phyloP scores from a whole-genome alignment of 2,797 vertebrate genomes.

The Helarctos malayanus region DNA sequence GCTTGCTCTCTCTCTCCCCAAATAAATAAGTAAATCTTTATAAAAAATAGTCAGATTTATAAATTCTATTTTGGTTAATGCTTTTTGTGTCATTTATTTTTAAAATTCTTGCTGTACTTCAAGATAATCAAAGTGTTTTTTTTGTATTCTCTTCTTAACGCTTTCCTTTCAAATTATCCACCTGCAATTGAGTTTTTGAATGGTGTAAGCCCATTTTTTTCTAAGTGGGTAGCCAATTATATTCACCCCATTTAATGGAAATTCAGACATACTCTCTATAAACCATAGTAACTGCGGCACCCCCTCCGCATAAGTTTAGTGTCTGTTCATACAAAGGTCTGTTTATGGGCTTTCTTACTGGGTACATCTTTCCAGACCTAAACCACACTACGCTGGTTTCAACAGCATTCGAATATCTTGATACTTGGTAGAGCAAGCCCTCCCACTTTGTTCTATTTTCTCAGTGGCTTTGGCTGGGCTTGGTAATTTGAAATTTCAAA shows the following conservation, averaged over 20 bases:
- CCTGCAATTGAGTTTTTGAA: background rate
- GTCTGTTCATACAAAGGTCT: background rate
- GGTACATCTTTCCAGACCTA: background rate
- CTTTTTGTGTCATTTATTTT: background rate
- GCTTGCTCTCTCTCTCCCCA: background rate
- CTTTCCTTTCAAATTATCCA: background rate
- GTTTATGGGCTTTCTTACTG: too few species aligned
- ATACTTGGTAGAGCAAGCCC: background rate
- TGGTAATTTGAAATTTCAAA: background rate
- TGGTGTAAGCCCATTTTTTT: background rate
- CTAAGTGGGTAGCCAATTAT: background rate
- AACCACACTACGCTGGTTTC: background rate
- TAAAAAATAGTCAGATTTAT: background rate
- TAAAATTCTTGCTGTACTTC: background rate
- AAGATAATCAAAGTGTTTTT: background rate
- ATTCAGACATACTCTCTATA: too few species aligned
- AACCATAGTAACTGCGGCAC: background rate
- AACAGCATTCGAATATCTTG: background rate
- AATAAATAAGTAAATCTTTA: background rate
- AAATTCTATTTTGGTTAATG: background rate
- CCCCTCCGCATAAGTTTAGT: rapidly evolving
- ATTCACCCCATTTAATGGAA: background rate
- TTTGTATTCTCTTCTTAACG: background rate
- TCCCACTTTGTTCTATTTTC: background rate
- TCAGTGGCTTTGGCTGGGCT: background rate